phyloP scores from a whole-genome alignment of 1,140 invertebrate genomes.

The Drosophila varians region DNA sequence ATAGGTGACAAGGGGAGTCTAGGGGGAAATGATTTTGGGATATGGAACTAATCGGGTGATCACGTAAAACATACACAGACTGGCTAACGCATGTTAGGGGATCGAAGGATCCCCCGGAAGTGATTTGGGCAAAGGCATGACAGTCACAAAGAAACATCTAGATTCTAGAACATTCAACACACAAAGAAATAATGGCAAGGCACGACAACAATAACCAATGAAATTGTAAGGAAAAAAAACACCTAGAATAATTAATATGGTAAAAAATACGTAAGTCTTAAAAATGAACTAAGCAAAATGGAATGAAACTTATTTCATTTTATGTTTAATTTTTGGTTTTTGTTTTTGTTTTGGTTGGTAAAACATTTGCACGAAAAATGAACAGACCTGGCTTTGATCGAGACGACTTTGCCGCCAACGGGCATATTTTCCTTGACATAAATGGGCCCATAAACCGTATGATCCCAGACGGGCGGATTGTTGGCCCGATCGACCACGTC shows the following conservation, averaged over 20 bases:
- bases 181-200: slow-evolving; percentile 40
- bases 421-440: slow-evolving; percentile 98
- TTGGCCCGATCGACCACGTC: slow-evolving; percentile 98
- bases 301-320: slow-evolving; percentile 43
- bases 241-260: slow-evolving; percentile 30
- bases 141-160: slow-evolving; percentile 31
- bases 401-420: slow-evolving; percentile 97
- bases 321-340: slow-evolving; percentile 19
- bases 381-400: slow-evolving; percentile 98
- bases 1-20: slow-evolving; percentile 25
- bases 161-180: slow-evolving; percentile 62
- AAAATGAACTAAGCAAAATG: slow-evolving; percentile 72
- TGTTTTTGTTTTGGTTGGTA: slow-evolving; percentile 44
- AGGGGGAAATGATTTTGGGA: slow-evolving; percentile 11
- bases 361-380: slow-evolving; percentile 51
- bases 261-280: slow-evolving; percentile 28
- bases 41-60: slow-evolving; percentile 8
- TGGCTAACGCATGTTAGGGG: not conserved
- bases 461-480: slow-evolving; percentile 98
- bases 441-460: slow-evolving; percentile 97
- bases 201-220: slow-evolving; percentile 50
- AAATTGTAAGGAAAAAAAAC: slow-evolving; percentile 27
- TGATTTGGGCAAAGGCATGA: slow-evolving; percentile 3
- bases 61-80: slow-evolving; percentile 4
- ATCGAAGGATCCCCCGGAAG: not conserved